Evolutionary conservation across 92 coral and sea anemone species (phyloP), one percentile per base, ranked within the genome.

Genomic region (Actinostola sp.): DNA sequence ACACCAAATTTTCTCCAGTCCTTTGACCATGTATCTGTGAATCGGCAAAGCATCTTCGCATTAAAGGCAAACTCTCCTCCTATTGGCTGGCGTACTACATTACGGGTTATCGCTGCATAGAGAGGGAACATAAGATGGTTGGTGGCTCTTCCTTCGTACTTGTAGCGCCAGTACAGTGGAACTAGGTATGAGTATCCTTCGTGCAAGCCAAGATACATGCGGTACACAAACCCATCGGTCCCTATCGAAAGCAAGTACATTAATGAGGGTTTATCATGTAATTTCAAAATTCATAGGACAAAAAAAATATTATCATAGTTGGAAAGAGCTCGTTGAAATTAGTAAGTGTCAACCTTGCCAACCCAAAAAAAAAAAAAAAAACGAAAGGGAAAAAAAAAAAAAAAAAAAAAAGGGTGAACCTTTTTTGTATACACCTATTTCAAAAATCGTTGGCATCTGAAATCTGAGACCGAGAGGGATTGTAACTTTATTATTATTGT

Each of bases 41-140:
- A 69, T 26, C 78, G 75, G 13, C 21, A 57, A 14, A 81, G 86
- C n/a, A 67, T 23, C 28, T 32, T 29, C 24, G 64, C 54, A 27
- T 81, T 48, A 43, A 81, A 81, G 45, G 86, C 81, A 34, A 73
- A 81, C 28, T 72, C 71, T 10, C 86, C 86, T 49, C 75, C 78
- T 61, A 81, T 81, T 67, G 80, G 78, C 57, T 81, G 86, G 29
- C 81, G 63, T 0, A 81, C 74, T 25, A 51, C 70, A 55, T 55
- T 69, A 6, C 81, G 74, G 38, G 61, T 33, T 4, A 81, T 19
- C 2, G 86, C 65, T 8, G 75, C 34, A 31, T 51, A 65, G 15
- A 81, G 26, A 8, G 86, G 86, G 25, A 63, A 81, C 55, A 73
- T 46, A 70, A 80, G 62, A 41, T 71, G 78, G 21, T 48, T 66